Base-by-base conservation (phyloP, 2,888 invertebrate species). In the Cosmia pyralina region DNA sequence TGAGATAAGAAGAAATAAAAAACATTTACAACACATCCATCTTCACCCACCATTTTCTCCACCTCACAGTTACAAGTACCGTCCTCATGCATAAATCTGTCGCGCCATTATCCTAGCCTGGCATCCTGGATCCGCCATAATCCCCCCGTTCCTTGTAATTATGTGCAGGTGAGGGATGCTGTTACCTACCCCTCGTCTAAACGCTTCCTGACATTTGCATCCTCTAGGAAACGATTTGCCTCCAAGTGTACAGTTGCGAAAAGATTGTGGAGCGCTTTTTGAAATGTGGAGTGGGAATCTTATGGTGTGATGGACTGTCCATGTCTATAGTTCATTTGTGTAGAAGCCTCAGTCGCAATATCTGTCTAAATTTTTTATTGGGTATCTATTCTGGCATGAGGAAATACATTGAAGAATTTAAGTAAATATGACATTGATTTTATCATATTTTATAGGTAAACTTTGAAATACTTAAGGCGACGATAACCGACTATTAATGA, bases 171-270 rank as follows among this genome's bases (percentile, higher is more conserved):
- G 87, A 82, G 87, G 86, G 86, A 87, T 60, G 59, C 86, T 83
- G 88, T 88, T 87, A 88, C 71, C 59, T 52, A 59, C 84, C 79
- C 72, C 73, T 67, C 75, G 75, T 59, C 75, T 87, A 88, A 90
- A 84, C 71, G 82, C 68, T 88, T 90, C 91, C 90, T 78, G 78
- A 69, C 69, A 72, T 46, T 67, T 69, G 78, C 82, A 81, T 88
- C 84, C 87, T 86, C 71, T 57, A 85, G 90, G 89, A 89, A 89
- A 82, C 88, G 86, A 89, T 91, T 89, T 90, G 85, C 67, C 79
- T 70, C 77, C 70, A 72, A 81, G 72, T 79, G 82, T 80, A 60
- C 64, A 55, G 59, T 15, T 22, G 64, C 15, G 11, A 52, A 66
- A 71, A 65, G 67, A 38, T 63, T 41, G 52, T 81, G 69, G 28